Base-by-base conservation (phyloP, 2,797 vertebrate species). In the Pantherophis vulpinus region DNA sequence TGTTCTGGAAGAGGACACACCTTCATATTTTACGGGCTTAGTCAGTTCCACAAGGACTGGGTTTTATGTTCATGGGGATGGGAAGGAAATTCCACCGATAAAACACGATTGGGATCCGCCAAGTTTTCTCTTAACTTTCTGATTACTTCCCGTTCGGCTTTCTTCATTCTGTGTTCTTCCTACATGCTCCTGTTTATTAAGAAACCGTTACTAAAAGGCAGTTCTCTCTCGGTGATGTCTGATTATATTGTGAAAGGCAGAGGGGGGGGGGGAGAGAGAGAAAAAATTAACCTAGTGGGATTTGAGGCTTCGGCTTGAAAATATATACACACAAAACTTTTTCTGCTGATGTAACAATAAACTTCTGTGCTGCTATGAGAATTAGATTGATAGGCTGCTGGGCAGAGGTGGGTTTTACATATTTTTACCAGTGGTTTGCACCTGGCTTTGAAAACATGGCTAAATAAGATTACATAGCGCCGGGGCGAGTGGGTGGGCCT, bases 291-390 rank as follows among this genome's bases (percentile, higher is more conserved):
- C 4, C 42, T 79, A 37, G 0, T 91, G 42, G 25, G 89, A 87
- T 20, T 94, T 95, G 70, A 88, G 90, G n/a, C 20, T 1, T 0
- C 87, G 56, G 0, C 0, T 92, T 56, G 90, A 32, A 83, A 88
- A 32, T 37, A 83, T n/a, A 2, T 27, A n/a, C 92, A 94, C 32
- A 92, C 5, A 70, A 94, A 90, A 42, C 32, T 56, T 4, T 51
- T 95, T 95, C 90, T 95, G 74, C 90, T 96, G 87, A 94, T 92
- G 55, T 54, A 92, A 91, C 20, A 94, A 32, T 93, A 93, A 90
- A n/a, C n/a, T 47, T 4, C 94, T 95, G 87, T 95, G 61, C 88
- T 96, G 88, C 94, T 92, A 47, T 59, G 91, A 91, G 20, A 94
- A 93, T 95, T 79, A 93, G 42, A 61, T 90, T 93, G 91, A 93